Percentiles rank a stretch among this genome's conserved stretches.
Evolutionary conservation across 2,888 invertebrate species (phyloP).

Genomic region (Lysandra coridon): DNA sequence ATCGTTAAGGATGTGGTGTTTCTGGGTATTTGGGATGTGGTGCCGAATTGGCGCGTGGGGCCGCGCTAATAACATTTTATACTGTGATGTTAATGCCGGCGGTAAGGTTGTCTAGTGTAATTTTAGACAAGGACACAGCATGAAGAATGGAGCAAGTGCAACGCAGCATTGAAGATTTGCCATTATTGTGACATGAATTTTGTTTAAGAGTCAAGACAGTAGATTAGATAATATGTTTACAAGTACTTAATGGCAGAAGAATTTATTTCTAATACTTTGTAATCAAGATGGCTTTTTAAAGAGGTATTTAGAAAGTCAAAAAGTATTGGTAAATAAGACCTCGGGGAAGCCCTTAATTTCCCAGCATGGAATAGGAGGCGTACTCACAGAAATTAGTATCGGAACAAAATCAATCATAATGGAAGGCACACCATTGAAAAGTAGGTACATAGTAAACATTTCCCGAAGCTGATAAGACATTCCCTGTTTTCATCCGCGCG

Average conservation of each 20-base stretch:
- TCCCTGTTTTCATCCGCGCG: neutral
- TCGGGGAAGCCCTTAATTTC: too few relatives aligned
- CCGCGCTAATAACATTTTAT: constrained; percentile 1
- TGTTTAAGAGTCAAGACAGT: neutral
- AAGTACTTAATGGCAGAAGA: too few relatives aligned
- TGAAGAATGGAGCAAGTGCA: constrained; percentile 6
- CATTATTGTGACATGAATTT: neutral
- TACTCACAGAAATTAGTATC: too few relatives aligned
- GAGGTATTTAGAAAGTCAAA: too few relatives aligned
- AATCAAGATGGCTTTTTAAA: too few relatives aligned
- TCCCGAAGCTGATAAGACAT: neutral
- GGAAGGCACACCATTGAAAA: neutral
- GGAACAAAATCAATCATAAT: neutral
- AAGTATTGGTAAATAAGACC: too few relatives aligned
- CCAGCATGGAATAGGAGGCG: too few relatives aligned
- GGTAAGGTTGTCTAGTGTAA: constrained; percentile 19
- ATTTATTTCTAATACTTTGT: too few relatives aligned
- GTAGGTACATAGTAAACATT: neutral
- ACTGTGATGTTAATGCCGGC: constrained; percentile 7
- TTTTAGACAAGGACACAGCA: constrained; percentile 11
- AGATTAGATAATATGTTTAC: too few relatives aligned
- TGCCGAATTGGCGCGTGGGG: neutral
- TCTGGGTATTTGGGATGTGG: constrained; percentile 37
- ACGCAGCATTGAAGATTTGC: constrained; percentile 11
- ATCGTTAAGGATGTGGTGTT: constrained; percentile 40